Conservation (phyloP, 2,113 vertebrate species). For the Suncus etruscus region DNA sequence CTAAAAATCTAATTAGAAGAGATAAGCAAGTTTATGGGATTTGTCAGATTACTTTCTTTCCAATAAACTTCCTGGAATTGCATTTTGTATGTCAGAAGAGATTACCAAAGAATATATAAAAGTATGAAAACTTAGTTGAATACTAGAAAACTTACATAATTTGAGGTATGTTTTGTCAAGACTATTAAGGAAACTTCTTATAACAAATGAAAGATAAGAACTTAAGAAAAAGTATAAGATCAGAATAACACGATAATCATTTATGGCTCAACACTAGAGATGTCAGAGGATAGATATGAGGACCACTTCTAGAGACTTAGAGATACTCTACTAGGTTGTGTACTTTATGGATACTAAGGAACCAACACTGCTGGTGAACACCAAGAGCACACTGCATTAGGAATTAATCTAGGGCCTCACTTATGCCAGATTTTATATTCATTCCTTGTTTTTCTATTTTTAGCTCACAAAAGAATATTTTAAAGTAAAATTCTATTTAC, state of each 20-base stretch:
- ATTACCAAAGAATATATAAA: neutral
- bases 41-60: neutral
- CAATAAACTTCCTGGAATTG: neutral
- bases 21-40: neutral
- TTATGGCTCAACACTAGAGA: neutral
- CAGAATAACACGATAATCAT: neutral
- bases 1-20: slow-evolving; percentile 3
- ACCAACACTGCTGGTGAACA: too few species aligned
- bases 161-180: neutral
- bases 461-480: too few species aligned
- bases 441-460: too few species aligned
- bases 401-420: too few species aligned
- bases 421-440: too few species aligned
- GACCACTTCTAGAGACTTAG: too few species aligned
- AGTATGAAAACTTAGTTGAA: neutral
- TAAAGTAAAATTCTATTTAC: too few species aligned
- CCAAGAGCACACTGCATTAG: too few species aligned
- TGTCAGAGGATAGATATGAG: too few species aligned
- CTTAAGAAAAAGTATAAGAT: neutral
- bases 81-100: neutral
- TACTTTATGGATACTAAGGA: too few species aligned
- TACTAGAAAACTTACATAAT: neutral
- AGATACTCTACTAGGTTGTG: too few species aligned
- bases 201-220: neutral
- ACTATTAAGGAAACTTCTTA: neutral